Evolutionary conservation across 2,797 vertebrate genomes (phyloP).

Genomic region (Tangara arthus): DNA sequence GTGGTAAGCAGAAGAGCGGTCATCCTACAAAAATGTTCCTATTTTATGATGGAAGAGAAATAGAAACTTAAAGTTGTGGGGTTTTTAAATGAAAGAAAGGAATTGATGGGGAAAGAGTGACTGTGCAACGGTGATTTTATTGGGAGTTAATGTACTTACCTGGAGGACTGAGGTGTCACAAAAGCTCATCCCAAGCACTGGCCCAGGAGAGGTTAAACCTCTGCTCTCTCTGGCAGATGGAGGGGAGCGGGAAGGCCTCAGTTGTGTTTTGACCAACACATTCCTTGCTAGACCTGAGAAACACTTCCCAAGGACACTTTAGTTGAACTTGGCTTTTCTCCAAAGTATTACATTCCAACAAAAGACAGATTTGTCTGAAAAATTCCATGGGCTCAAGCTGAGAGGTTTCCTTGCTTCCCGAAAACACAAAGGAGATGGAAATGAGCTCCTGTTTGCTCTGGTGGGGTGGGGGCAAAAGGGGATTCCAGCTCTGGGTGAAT

Average conservation of each 20-base stretch:
- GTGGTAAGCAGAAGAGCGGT: not conserved
- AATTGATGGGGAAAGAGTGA: not conserved
- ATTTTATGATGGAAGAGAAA: not conserved
- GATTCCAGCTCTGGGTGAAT: not conserved
- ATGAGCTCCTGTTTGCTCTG: not conserved
- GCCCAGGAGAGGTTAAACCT: not conserved
- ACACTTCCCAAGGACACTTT: not conserved
- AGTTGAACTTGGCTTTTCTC: constrained; percentile 31
- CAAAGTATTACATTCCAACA: not conserved
- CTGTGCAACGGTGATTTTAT: not conserved
- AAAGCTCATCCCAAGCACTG: not conserved
- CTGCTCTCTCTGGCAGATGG: not conserved
- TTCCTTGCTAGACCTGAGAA: constrained; percentile 8
- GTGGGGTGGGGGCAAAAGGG: accelerated
- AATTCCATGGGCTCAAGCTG: not conserved
- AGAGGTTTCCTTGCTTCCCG: not conserved
- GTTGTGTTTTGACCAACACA: not conserved
- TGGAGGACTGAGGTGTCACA: not conserved
- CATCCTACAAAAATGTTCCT: not conserved
- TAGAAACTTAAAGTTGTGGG: not conserved
- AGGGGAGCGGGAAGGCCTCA: not conserved
- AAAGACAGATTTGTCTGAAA: not conserved
- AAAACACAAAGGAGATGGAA: not conserved
- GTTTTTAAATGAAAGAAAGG: not conserved
- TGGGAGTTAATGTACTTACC: not conserved